These are phyloP conservation scores for Sebastes alutus DNA, from an alignment of 2,797 vertebrate species.

Conservation along the genomic window DNA sequence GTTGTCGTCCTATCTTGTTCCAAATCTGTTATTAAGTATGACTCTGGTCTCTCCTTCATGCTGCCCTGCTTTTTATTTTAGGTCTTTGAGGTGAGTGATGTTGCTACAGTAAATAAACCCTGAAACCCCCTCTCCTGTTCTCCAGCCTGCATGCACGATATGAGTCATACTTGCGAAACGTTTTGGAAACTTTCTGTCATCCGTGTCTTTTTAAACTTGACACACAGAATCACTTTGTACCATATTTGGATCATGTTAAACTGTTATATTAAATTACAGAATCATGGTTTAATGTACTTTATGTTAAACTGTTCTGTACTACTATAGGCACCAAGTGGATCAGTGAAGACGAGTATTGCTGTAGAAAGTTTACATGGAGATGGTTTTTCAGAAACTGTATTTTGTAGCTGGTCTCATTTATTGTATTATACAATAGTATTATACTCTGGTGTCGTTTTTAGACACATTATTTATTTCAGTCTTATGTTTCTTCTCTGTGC, in stretches of 20 bases:
- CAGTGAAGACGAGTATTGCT: background rate
- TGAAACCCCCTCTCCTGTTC: background rate
- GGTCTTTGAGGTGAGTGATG: conserved; percentile 94
- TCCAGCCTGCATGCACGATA: conserved; percentile 34
- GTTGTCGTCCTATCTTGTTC: conserved; percentile 39
- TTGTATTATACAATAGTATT: background rate
- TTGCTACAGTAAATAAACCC: conserved; percentile 43
- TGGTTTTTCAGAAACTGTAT: background rate
- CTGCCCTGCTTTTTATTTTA: conserved; percentile 91
- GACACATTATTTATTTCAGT: background rate
- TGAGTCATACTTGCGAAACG: conserved; percentile 52
- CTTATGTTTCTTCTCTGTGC: conserved; percentile 12
- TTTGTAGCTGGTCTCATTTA: background rate
- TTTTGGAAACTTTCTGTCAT: conserved; percentile 21
- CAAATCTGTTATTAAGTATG: conserved; percentile 69
- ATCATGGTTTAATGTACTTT: background rate
- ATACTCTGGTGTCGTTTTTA: background rate
- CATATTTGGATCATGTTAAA: background rate
- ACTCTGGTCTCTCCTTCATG: conserved; percentile 86
- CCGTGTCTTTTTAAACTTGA: background rate
- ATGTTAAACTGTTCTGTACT: background rate
- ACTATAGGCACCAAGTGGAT: background rate
- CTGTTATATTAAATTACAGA: background rate
- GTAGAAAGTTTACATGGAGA: background rate
- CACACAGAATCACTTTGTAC: background rate